phyloP scores from a whole-genome alignment of 2,797 vertebrate species.

The Parotocinclus haroldoi region DNA sequence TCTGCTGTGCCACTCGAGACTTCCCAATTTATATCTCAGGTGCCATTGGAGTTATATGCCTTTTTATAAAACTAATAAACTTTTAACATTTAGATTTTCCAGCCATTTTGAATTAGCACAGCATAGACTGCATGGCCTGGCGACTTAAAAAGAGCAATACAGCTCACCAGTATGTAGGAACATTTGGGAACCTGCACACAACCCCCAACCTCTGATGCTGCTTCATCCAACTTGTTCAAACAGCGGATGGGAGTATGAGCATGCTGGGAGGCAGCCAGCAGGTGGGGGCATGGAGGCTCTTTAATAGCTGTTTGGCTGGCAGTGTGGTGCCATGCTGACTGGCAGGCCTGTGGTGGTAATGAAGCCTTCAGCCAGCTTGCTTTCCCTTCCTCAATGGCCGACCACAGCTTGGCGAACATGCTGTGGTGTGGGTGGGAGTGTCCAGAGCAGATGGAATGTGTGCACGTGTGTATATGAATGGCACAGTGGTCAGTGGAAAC shows the following conservation, averaged over 20 bases:
- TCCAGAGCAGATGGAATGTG: slow-evolving; percentile 46
- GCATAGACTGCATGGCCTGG: neutral
- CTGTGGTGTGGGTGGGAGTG: slow-evolving; percentile 29
- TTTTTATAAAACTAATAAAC: neutral
- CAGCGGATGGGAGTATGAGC: slow-evolving; percentile 23
- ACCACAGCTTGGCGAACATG: slow-evolving; percentile 34
- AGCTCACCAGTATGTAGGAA: slow-evolving; percentile 1
- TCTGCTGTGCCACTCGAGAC: slow-evolving; percentile 35
- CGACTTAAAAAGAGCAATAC: neutral
- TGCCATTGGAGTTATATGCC: neutral
- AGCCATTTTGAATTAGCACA: too few relatives aligned
- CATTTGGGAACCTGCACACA: slow-evolving; percentile 15
- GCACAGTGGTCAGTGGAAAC: neutral
- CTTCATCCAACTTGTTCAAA: slow-evolving; percentile 26
- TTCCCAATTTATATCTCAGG: slow-evolving; percentile 9
- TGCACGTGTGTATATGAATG: slow-evolving; percentile 38
- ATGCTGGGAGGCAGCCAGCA: slow-evolving; percentile 24
- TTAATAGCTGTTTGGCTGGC: slow-evolving; percentile 48
- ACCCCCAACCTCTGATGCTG: neutral
- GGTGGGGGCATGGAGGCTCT: slow-evolving; percentile 39
- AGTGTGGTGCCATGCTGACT: slow-evolving; percentile 46
- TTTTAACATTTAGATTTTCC: too few relatives aligned
- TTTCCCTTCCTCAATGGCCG: slow-evolving; percentile 45
- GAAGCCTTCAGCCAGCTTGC: slow-evolving; percentile 56
- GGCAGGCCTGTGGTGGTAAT: slow-evolving; percentile 56